Evolutionary conservation across 1,140 invertebrate species (phyloP).

Genomic region (Marisa cornuarietis): DNA sequence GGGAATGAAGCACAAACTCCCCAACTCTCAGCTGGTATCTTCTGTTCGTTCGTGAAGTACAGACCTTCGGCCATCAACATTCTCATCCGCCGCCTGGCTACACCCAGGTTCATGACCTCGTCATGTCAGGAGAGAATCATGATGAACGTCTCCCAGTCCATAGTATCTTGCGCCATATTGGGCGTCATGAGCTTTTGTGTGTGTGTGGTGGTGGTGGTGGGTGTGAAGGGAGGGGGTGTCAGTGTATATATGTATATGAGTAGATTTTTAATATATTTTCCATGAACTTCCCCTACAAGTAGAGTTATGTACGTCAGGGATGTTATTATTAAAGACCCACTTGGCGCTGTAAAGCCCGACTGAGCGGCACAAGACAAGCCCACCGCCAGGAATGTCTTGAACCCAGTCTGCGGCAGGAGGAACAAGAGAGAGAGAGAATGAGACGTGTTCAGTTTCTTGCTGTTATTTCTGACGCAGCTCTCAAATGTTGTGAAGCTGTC

Average conservation of each 20-base stretch:
- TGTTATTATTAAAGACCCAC: not conserved
- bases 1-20: too few relatives aligned
- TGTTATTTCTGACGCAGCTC: too few relatives aligned
- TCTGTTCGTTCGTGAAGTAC: too few relatives aligned
- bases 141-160: not conserved
- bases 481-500: too few relatives aligned
- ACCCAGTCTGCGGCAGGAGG: not conserved
- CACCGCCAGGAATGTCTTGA: not conserved
- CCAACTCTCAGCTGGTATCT: too few relatives aligned
- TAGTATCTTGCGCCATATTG: not conserved
- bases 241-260: conserved; percentile 10
- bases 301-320: not conserved
- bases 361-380: not conserved
- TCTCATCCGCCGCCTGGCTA: not conserved
- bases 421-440: not conserved
- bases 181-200: not conserved
- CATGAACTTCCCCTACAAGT: not conserved
- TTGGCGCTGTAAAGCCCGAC: not conserved
- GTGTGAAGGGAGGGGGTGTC: not conserved
- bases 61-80: too few relatives aligned
- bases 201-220: too few relatives aligned
- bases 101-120: not conserved
- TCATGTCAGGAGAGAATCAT: not conserved
- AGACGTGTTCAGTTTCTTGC: too few relatives aligned
- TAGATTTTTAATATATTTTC: not conserved